Evolutionary conservation across 2,888 invertebrate species (phyloP).

Genomic region (Limnephilus auricula): DNA sequence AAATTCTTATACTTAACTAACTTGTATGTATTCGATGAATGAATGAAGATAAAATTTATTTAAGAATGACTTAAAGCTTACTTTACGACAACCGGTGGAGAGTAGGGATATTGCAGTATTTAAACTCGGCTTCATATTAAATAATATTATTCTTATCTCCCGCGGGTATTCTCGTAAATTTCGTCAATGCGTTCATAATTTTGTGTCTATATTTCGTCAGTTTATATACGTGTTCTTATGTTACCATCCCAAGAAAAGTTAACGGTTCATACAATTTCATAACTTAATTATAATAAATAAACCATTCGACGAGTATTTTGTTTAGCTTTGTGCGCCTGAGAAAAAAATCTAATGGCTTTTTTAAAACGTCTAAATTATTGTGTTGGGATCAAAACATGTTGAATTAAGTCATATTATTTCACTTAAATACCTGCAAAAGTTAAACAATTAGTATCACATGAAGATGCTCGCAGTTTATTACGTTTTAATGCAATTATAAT

Average conservation of each 20-base stretch:
- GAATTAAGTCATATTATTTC: neutral
- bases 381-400: neutral
- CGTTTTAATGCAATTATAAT: neutral
- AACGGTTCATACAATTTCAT: conserved; percentile 7
- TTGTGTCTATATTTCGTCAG: neutral
- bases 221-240: neutral
- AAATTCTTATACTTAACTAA: neutral
- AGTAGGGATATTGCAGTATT: neutral
- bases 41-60: neutral
- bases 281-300: conserved; percentile 22
- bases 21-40: neutral
- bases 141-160: neutral
- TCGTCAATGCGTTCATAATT: neutral
- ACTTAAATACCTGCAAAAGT: neutral
- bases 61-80: neutral
- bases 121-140: neutral
- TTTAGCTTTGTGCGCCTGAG: conserved; percentile 7
- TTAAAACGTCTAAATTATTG: neutral
- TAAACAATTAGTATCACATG: neutral
- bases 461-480: neutral
- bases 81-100: neutral
- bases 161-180: neutral
- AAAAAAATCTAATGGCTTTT: neutral
- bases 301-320: neutral
- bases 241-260: neutral